Percentiles rank a stretch among this genome's conserved stretches.
Conservation (phyloP, 2,113 vertebrate species). For the Lates calcarifer region DNA sequence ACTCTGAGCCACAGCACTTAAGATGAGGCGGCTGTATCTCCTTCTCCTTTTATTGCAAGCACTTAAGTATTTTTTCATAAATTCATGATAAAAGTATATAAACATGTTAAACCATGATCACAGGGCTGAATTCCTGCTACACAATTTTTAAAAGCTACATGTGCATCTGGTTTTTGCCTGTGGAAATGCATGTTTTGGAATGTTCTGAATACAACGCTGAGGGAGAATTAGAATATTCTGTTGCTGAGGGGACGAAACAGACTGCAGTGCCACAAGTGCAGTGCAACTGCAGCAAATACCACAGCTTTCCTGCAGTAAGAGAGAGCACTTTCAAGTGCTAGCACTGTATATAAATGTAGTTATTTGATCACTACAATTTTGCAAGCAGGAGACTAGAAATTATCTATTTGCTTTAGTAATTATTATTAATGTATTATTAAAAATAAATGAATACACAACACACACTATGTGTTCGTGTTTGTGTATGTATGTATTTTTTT, state of each 20-base stretch:
- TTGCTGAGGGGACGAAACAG: not conserved
- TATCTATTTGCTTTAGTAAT: not conserved
- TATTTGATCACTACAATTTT: not conserved
- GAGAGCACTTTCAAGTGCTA: not conserved
- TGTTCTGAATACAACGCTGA: not conserved
- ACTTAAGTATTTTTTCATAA: not conserved
- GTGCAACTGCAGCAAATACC: not conserved
- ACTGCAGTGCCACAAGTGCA: not conserved
- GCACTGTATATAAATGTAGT: not conserved
- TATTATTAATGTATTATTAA: too few relatives aligned
- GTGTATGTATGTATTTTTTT: too few relatives aligned
- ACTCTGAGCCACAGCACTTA: not conserved
- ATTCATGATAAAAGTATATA: not conserved
- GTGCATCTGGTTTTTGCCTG: not conserved
- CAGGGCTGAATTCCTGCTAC: too few relatives aligned
- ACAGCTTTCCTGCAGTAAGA: not conserved
- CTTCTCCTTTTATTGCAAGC: not conserved
- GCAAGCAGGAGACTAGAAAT: not conserved
- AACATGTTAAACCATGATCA: not conserved
- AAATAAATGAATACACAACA: too few relatives aligned
- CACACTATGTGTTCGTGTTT: too few relatives aligned
- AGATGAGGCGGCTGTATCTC: not conserved
- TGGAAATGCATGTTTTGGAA: not conserved
- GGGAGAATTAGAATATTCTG: not conserved
- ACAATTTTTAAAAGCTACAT: not conserved